Conservation (phyloP, 2,113 vertebrate genomes). For the Nesogale talazaci region DNA sequence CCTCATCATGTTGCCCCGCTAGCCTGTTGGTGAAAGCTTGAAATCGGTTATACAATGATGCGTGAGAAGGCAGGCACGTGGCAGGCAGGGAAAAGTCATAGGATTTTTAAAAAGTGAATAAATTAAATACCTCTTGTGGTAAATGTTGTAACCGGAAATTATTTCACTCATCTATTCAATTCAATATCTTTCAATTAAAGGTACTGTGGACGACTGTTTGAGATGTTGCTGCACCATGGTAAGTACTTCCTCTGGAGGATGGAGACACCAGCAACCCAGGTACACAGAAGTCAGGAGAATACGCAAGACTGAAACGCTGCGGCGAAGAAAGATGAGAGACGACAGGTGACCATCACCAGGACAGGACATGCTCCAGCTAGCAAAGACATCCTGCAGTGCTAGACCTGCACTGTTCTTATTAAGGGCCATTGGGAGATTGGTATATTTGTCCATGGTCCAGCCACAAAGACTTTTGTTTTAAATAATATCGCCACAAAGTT, state of each 20-base stretch:
- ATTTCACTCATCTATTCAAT: not conserved
- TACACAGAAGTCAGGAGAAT: not conserved
- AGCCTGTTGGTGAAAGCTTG: not conserved
- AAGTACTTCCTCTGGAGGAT: not conserved
- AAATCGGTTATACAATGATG: not conserved
- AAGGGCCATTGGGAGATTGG: not conserved
- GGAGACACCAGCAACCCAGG: not conserved
- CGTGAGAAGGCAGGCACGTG: not conserved
- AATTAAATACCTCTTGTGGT: not conserved
- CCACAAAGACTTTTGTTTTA: not conserved
- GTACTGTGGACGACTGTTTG: not conserved
- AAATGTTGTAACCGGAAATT: not conserved
- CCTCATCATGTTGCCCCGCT: not conserved
- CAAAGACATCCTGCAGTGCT: not conserved
- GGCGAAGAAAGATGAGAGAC: not conserved
- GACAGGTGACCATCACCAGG: not conserved
- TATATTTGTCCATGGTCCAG: not conserved
- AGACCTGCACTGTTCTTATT: not conserved
- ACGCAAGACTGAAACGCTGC: not conserved
- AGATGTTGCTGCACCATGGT: not conserved
- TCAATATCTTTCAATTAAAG: not conserved
- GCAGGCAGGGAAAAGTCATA: not conserved
- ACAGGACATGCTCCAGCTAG: not conserved
- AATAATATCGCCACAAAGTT: not conserved
- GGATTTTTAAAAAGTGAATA: not conserved